Base-by-base conservation (phyloP, 2,113 vertebrate genomes). In the Gila orcuttii region DNA sequence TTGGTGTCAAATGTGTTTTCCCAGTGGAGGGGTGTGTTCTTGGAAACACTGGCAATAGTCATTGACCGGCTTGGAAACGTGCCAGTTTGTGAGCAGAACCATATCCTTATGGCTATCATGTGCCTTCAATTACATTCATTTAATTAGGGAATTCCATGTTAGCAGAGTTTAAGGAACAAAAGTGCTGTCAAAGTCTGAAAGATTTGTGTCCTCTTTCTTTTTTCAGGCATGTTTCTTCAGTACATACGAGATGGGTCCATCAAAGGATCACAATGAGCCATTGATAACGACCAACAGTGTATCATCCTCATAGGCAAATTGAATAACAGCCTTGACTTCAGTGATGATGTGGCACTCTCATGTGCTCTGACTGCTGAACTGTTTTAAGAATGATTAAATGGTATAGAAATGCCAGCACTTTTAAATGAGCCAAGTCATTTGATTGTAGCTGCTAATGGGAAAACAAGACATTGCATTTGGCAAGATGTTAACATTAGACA, bases 201-300 rank as follows among this genome's bases (percentile, higher is more conserved):
- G 69, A 89, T 90, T 87, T 89, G 78, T 60, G 39, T 25, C 10
- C 77, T 82, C 86, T 82, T 19, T 77, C 81, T 82, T 78, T 64
- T 75, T 79, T 31, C 78, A 99, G 98, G 93, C 92, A 0, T 98
- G 97, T 92, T 99, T 99, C 92, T 99, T 99, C 91, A 96, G 96
- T 92, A 93, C 90, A 59, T 86, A 86, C 94, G 95, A 80, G 94
- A 96, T 81, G 8, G 86, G 85, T 90, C 92, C 1, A 60, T 0
- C 33, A 1, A 86, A 87, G n/a, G 80, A 77, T 86, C 59, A 86
- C 84, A 0, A 86, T 79, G 45, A 1, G 15, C 33, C 47, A 42
- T 15, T 23, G 21, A 1, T 1, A 28, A 3, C 1, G 17, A 25
- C 42, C 89, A 93, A 86, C 86, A 91, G 92, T 21, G 64, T 84